These are phyloP conservation scores for Scaptodrosophila latifasciaeformis DNA, from an alignment of 2,888 invertebrate species.

Conservation along the genomic window DNA sequence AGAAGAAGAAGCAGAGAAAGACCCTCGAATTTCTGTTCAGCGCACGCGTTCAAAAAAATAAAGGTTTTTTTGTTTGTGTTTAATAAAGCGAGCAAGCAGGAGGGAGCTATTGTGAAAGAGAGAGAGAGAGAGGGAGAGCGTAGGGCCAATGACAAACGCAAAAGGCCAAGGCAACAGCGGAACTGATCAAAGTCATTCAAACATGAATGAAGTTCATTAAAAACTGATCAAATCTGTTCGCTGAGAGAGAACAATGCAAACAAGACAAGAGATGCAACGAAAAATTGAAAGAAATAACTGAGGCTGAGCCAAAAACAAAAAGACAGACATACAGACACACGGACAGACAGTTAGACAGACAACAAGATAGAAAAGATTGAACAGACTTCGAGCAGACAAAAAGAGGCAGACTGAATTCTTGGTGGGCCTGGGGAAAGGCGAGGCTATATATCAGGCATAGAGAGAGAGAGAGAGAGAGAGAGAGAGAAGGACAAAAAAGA, in stretches of 20 bases:
- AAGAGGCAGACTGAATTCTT: not conserved
- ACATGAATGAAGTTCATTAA: conserved; percentile 73
- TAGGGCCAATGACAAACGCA: conserved; percentile 5
- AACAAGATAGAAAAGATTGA: not conserved
- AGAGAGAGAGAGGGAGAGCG: not conserved
- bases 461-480: too few relatives aligned
- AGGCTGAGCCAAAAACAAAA: conserved; percentile 12
- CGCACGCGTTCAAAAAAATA: conserved; percentile 63
- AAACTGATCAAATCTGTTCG: conserved; percentile 73
- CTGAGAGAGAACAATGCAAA: conserved; percentile 61
- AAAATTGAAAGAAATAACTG: conserved; percentile 4
- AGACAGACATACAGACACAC: conserved; percentile 1
- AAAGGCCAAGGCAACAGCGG: conserved; percentile 48
- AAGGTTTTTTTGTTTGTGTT: conserved; percentile 34
- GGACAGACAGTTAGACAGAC: conserved; percentile 30
- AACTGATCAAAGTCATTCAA: conserved; percentile 70
- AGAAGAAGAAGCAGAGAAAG: conserved; percentile 2
- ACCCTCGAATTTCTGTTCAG: not conserved
- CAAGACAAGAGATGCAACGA: conserved; percentile 53
- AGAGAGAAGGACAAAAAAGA: too few relatives aligned
- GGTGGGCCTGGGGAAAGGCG: too few relatives aligned
- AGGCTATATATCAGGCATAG: too few relatives aligned
- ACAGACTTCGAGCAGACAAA: not conserved
- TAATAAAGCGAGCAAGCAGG: conserved; percentile 20
- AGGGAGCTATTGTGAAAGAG: not conserved